Base-by-base conservation (phyloP, 1,140 invertebrate species). In the Pararge aegeria region DNA sequence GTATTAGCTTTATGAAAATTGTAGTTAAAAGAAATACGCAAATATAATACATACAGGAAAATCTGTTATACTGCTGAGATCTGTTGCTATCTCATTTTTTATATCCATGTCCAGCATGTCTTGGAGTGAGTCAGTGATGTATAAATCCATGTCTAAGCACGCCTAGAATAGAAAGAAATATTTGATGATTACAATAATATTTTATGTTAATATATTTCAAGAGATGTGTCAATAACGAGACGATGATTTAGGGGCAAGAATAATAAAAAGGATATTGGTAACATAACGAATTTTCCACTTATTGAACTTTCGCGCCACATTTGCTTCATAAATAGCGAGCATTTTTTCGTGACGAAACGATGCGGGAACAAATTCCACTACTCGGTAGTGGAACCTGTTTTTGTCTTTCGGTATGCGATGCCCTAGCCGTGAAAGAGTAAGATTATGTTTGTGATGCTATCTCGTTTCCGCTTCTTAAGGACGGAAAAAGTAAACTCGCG, bases 71-170 rank as follows among this genome's bases (percentile, higher is more conserved):
- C 93, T 93, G 49, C 93, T 93, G 38, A 96, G 92, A 40, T 95
- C 93, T 51, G 93, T 93, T 37, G 95, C 95, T 63, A 96, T 94
- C 78, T 96, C 95, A 48, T 93, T 94, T 69, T 96, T 95, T 21
- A 96, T 96, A 75, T 96, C 95, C 73, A 95, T 94, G 73, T 94
- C 95, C 58, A 96, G 91, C 93, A 97, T 96, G 71, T 93, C 92
- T 74, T 95, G 94, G 75, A 95, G 91, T 7, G 94, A 94, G 73
- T 93, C 92, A 9, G 92, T 92, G 62, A 92, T 92, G 73, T 92
- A 93, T 60, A 92, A 84, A 75, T 93, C 92, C 84, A 92, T 92
- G 51, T 91, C 90, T 67, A 89, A 90, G 65, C 87, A 90, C 70
- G 86, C 86, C 92, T 93, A 78, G 19, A 89, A 87, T 49, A 68